A percentile compares a stretch with the other conserved stretches of the same genome.
Evolutionary conservation across 30 jellyfish, hydroid and myxozoan species (phyloP).

Genomic region (Aurelia coerulea): DNA sequence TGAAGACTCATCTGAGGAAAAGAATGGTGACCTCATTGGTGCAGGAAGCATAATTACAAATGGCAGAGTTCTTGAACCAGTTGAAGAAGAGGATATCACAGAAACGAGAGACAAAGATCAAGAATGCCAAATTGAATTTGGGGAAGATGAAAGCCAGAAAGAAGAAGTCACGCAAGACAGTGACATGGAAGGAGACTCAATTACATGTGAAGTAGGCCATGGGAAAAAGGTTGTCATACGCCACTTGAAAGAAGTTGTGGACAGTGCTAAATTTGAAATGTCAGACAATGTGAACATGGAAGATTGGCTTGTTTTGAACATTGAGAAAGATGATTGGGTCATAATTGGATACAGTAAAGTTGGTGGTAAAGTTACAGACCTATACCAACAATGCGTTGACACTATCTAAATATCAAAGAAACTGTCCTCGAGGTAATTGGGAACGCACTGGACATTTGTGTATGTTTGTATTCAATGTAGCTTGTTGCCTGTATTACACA

Average conservation of each 20-base stretch:
- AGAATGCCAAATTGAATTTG: slow-evolving; percentile 59
- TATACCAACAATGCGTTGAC: slow-evolving; percentile 58
- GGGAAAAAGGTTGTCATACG: slow-evolving; percentile 66
- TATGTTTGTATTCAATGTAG: too few relatives aligned
- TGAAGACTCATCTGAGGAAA: not conserved
- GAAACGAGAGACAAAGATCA: slow-evolving; percentile 56
- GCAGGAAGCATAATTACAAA: not conserved
- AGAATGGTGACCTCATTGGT: not conserved
- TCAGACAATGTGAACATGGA: slow-evolving; percentile 45
- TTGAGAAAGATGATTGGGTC: slow-evolving; percentile 79
- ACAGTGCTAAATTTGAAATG: slow-evolving; percentile 53
- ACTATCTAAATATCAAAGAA: slow-evolving; percentile 4
- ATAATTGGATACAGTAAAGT: slow-evolving; percentile 59
- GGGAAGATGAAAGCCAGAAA: not conserved
- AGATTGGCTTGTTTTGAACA: slow-evolving; percentile 75
- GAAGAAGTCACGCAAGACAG: not conserved
- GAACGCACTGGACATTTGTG: too few relatives aligned
- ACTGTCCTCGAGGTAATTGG: too few relatives aligned
- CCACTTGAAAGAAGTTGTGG: slow-evolving; percentile 56
- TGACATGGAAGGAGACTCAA: slow-evolving; percentile 16
- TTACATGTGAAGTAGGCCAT: slow-evolving; percentile 58
- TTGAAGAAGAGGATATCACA: slow-evolving; percentile 62
- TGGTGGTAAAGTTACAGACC: slow-evolving; percentile 50
- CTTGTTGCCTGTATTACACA: too few relatives aligned
- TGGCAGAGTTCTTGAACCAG: slow-evolving; percentile 45